These are phyloP conservation scores for Bubo bubo DNA, from an alignment of 2,113 vertebrate genomes.

Conservation along the genomic window DNA sequence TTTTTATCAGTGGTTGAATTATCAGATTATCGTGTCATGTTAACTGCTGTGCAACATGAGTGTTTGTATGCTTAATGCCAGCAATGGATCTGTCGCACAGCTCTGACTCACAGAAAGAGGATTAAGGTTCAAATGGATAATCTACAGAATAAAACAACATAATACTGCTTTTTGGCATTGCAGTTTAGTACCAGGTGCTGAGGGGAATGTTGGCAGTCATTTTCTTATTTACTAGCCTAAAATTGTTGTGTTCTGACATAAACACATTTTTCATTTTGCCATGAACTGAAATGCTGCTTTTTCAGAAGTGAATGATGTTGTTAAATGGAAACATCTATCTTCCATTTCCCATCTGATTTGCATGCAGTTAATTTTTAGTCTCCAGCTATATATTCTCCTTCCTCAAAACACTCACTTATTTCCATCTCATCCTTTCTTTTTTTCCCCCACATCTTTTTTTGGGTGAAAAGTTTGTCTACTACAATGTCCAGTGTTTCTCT, in stretches of 20 bases:
- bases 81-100: neutral
- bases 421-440: neutral
- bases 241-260: neutral
- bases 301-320: neutral
- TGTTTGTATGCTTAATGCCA: neutral
- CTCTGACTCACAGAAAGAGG: neutral
- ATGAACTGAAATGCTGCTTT: neutral
- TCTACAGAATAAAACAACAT: neutral
- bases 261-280: neutral
- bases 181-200: neutral
- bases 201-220: neutral
- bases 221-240: neutral
- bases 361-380: neutral
- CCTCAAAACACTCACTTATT: neutral
- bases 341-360: neutral
- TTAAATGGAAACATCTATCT: neutral
- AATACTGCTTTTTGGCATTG: neutral
- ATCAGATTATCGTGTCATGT: neutral
- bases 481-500: neutral
- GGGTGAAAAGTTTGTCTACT: neutral
- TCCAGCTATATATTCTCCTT: neutral
- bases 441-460: neutral
- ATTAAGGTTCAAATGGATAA: slow-evolving; percentile 28
- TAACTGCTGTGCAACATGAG: neutral
- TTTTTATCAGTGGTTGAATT: neutral